Percentiles rank a stretch among this genome's conserved stretches.
Conservation (phyloP, 2,888 invertebrate genomes). For the Platycnemis pennipes region DNA sequence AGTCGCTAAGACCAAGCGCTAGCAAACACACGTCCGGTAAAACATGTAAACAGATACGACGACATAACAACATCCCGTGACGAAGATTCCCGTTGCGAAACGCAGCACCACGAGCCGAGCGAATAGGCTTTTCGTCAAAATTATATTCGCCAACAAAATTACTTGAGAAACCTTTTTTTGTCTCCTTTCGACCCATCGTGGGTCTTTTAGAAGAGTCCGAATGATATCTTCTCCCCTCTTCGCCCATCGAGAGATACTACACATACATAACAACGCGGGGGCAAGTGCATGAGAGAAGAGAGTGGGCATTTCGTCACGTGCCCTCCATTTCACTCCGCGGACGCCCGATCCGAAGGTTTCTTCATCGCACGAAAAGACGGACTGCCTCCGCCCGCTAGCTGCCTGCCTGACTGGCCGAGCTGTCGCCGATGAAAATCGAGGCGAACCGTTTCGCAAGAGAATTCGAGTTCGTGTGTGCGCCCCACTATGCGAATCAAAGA, state of each 20-base stretch:
- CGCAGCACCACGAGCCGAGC: too few relatives aligned
- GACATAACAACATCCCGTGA: too few relatives aligned
- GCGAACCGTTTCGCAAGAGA: conserved; percentile 49
- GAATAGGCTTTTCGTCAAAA: too few relatives aligned
- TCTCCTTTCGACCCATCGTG: too few relatives aligned
- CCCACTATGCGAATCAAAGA: background rate
- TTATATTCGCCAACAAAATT: too few relatives aligned
- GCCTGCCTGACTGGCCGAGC: background rate
- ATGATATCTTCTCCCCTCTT: background rate
- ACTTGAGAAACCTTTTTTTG: too few relatives aligned
- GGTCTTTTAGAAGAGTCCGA: too few relatives aligned
- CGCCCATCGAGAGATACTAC: background rate
- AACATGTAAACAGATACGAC: too few relatives aligned
- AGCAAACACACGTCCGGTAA: too few relatives aligned
- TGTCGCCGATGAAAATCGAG: background rate
- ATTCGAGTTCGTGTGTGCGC: background rate
- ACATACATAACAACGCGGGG: background rate
- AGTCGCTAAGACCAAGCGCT: too few relatives aligned
- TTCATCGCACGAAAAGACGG: conserved; percentile 31
- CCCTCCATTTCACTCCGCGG: conserved; percentile 55
- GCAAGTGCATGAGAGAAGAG: background rate
- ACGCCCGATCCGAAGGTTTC: conserved; percentile 48
- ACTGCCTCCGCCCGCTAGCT: background rate
- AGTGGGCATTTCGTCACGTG: conserved; percentile 50
- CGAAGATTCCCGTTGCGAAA: too few relatives aligned